Evolutionary conservation across 2,888 invertebrate genomes (phyloP).

Genomic region (Nipponacmea schrenckii): DNA sequence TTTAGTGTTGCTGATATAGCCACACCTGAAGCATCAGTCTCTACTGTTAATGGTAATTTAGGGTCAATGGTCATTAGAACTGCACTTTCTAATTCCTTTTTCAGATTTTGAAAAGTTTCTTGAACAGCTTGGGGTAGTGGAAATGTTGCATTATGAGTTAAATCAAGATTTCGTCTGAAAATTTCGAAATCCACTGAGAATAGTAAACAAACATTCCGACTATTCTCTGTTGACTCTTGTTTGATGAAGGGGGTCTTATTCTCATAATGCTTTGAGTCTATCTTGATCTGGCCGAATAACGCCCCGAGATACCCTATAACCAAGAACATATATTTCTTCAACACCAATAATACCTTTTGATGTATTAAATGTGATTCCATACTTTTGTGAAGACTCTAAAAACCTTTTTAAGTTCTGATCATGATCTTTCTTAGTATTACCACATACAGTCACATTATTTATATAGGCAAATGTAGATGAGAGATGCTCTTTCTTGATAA

Average conservation of each 20-base stretch:
- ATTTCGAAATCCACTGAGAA: slow-evolving; percentile 17
- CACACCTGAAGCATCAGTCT: slow-evolving; percentile 18
- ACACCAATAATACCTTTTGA: not conserved
- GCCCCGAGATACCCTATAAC: no score
- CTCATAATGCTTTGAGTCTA: no score
- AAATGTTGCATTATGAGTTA: slow-evolving; percentile 1
- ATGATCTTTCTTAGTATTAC: no score
- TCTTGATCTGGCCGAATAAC: no score
- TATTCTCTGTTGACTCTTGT: slow-evolving; percentile 10
- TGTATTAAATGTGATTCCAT: not conserved
- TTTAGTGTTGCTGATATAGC: slow-evolving; percentile 17
- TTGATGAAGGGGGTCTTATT: no score
- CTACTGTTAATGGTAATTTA: slow-evolving; percentile 15
- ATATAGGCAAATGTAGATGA: not conserved
- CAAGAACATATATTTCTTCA: not conserved
- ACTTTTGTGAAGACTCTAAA: not conserved
- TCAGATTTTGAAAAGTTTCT: slow-evolving; percentile 10
- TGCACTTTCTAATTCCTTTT: slow-evolving; percentile 8
- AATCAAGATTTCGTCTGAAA: no score
- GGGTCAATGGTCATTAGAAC: not conserved
- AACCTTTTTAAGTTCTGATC: not conserved
- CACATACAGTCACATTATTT: not conserved
- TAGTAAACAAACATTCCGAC: slow-evolving; percentile 21
- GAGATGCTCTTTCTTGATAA: not conserved
- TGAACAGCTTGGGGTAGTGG: slow-evolving; percentile 9